Evolutionary conservation across 2,113 vertebrate genomes (phyloP).

Genomic region (human): GRCh38 chr1:160611501-160612000

Average conservation of each 20-base stretch:
- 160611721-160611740: fast-evolving
- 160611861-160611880: background rate
- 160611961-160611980: background rate
- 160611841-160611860: background rate
- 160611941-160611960: background rate
- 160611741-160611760: background rate
- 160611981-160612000: background rate
- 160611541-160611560: background rate
- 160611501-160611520: background rate
- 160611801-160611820: background rate
- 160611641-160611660: background rate
- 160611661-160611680: background rate
- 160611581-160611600: background rate
- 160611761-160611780: background rate
- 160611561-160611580: background rate
- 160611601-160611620: background rate
- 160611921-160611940: too few species aligned
- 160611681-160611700: background rate
- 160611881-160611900: background rate
- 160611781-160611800: background rate
- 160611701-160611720: background rate
- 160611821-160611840: background rate
- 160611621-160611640: background rate
- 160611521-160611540: background rate
- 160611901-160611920: background rate